phyloP scores from a whole-genome alignment of 2,113 vertebrate genomes.

The Cynoglossus semilaevis region DNA sequence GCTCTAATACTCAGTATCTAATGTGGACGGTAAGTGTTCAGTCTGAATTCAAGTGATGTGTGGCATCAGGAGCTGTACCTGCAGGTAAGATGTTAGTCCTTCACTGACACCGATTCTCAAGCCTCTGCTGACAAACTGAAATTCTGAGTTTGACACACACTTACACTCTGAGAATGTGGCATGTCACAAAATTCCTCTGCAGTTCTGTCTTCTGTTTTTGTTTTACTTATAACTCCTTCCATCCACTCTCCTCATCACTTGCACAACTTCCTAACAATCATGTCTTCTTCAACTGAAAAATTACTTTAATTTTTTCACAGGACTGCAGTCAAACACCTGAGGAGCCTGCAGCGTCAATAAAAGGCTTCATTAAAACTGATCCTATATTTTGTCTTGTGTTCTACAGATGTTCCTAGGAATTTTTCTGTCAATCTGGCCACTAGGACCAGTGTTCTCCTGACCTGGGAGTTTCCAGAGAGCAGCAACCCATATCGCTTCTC shows the following conservation, averaged over 20 bases:
- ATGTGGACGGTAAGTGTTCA: constrained; percentile 70
- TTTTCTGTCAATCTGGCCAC: constrained; percentile 96
- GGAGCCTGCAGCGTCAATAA: constrained; percentile 9
- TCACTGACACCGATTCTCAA: constrained; percentile 55
- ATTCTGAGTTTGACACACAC: constrained; percentile 51
- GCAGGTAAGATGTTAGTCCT: constrained; percentile 58
- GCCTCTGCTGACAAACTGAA: constrained; percentile 57
- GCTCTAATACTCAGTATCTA: constrained; percentile 34
- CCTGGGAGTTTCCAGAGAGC: constrained; percentile 96
- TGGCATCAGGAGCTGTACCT: constrained; percentile 32
- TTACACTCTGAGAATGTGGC: constrained; percentile 64
- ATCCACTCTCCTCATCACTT: constrained; percentile 68
- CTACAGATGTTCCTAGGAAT: constrained; percentile 93
- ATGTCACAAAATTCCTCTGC: constrained; percentile 61
- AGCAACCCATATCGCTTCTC: constrained; percentile 88
- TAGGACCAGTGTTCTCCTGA: constrained; percentile 92
- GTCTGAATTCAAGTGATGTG: constrained; percentile 40
- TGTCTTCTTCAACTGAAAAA: constrained; percentile 40
- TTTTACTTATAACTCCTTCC: constrained; percentile 45
- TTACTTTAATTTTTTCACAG: constrained; percentile 39
- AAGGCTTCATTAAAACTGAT: constrained; percentile 7
- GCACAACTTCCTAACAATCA: constrained; percentile 61
- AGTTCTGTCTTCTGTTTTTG: constrained; percentile 45
- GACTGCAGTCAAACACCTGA: constrained; percentile 19
- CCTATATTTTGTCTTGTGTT: constrained; percentile 33